phyloP scores from a whole-genome alignment of 2,797 vertebrate genomes.

The Syngnathus acus region DNA sequence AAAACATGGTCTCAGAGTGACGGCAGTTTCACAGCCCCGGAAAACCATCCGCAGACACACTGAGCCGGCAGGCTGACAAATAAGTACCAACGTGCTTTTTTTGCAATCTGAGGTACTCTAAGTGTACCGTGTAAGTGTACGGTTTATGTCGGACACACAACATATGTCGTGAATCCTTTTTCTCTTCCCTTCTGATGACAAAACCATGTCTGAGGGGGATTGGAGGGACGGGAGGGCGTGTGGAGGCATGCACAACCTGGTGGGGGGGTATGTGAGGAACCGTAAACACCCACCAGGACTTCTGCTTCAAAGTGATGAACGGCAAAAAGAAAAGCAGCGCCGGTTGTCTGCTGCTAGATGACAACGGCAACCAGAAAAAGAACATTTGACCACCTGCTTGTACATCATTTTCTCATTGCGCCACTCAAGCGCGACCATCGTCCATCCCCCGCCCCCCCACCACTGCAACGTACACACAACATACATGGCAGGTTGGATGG shows the following conservation, averaged over 20 bases:
- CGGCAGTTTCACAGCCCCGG: conserved; percentile 65
- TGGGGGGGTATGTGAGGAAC: conserved; percentile 54
- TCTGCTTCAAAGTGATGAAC: conserved; percentile 63
- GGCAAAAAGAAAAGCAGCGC: conserved; percentile 56
- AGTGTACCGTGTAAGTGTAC: neutral
- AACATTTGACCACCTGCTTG: conserved; percentile 64
- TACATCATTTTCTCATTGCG: conserved; percentile 58
- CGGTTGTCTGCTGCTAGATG: conserved; percentile 59
- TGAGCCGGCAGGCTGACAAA: neutral
- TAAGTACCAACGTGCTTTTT: neutral
- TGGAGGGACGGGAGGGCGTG: conserved; percentile 37
- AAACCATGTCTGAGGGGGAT: conserved; percentile 31
- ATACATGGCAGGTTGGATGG: conserved; percentile 20
- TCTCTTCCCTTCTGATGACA: conserved; percentile 37
- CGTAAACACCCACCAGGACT: conserved; percentile 71
- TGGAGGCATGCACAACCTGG: conserved; percentile 50
- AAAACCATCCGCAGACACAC: conserved; percentile 53
- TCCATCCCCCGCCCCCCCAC: conserved; percentile 34
- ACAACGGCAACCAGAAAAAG: conserved; percentile 39
- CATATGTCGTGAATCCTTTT: conserved; percentile 42
- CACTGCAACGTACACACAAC: neutral
- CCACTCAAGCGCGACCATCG: conserved; percentile 57
- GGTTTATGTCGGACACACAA: conserved; percentile 32
- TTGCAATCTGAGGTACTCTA: neutral
- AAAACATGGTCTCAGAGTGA: conserved; percentile 74